Evolutionary conservation across 2,888 invertebrate genomes (phyloP), one percentile per base, ranked within the genome.

Genomic region (Caenorhabditis sp.): DNA sequence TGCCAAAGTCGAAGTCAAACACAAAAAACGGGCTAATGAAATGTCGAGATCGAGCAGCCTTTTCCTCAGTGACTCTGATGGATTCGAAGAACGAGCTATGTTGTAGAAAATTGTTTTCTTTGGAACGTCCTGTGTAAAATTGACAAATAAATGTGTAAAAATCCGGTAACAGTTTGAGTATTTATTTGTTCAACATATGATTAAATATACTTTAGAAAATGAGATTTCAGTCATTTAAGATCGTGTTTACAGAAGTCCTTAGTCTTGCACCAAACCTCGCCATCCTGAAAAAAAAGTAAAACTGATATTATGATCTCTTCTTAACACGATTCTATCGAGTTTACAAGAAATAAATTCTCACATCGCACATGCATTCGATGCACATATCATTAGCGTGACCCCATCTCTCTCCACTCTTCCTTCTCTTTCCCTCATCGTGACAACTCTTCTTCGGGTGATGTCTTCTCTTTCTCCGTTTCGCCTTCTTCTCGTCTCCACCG

Each of bases 361-460:
- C 88, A 72, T 89, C 75, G 73, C 90, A 90, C 76, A 87, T 84
- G 84, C 90, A 90, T 63, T 82, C 75, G 3, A 87, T 80, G 61
- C 89, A 89, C 41, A 68, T 58, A 63, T 87, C 88, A 24, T 82
- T 75, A 28, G 79, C 74, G 24, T 80, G 85, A 51, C n/a, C 58
- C 89, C 90, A 90, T 28, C 69, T 51, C 3, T 79, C 79, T n/a
- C 85, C 88, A 41, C 83, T 51, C 69, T 80, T 82, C 28, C 49
- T 22, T 35, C 59, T 68, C n/a, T 73, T 81, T 19, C 81, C 82
- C 26, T 84, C 83, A 44, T 75, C 80, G 26, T 63, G 58, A 35
- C 82, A 77, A 41, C 69, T 56, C 49, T 75, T 70, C 59, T 63
- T 63, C n/a, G 56, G 56, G 16, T 75, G 72, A 64, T 76, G 59